Base-by-base conservation (phyloP, 2,888 invertebrate species). In the Eucriotettix oculatus region DNA sequence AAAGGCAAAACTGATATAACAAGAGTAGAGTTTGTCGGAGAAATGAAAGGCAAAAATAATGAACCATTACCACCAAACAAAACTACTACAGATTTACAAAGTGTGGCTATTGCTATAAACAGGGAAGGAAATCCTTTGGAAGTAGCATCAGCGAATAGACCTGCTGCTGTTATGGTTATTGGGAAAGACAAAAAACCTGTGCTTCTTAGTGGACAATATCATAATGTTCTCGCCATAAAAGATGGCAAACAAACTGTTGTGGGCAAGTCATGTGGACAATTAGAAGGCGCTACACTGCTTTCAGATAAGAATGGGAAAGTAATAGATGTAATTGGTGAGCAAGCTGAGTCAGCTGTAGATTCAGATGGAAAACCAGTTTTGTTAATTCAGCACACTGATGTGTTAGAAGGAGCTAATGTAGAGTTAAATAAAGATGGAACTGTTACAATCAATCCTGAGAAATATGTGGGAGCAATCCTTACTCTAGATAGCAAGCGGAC, bases 321-420 rank as follows among this genome's bases (percentile, higher is more conserved):
- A 29, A 29, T 29, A 29, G 29, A 29, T 5, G 29, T 29, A 7
- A 29, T 29, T 29, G 29, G 29, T 29, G 29, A 29, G 29, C 29
- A 29, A 29, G 29, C 29, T 29, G 29, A 29, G 29, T 29, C 29
- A 29, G 29, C 29, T 29, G 29, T 29, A 29, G 29, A 29, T 29
- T 29, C 29, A 29, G 48, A 48, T n/a, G 69, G 69, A 1, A 73
- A 72, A 59, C 67, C 66, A 0, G 60, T 72, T 52, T 73, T 72
- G 58, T 66, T 66, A n/a, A 52, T 57, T 14, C 52, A 48, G 12
- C n/a, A 48, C 9, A 48, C 48, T 14, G 14, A 48, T 12, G 48
- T 48, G 12, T 12, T 48, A n/a, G 48, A 48, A 48, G 48, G 48
- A 48, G 48, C 48, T 14, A 48, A n/a, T 12, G 48, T 48, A 14